These are phyloP conservation scores for Hiodon tergisus DNA, from an alignment of 2,113 vertebrate genomes.

Conservation along the genomic window DNA sequence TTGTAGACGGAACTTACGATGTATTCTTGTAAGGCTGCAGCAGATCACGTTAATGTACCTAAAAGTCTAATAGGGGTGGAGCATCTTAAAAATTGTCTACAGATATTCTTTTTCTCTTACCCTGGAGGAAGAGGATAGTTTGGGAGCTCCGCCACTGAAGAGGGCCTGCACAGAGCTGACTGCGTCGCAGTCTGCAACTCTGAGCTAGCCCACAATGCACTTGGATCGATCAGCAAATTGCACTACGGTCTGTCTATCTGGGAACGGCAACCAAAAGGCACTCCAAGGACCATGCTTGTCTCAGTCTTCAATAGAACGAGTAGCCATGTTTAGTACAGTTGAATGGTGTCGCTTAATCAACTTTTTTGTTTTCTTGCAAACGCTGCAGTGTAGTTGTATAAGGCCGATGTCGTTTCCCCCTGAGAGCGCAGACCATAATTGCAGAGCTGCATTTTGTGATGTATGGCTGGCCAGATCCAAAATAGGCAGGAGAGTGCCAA, in stretches of 20 bases:
- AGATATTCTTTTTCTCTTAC: slow-evolving; percentile 7
- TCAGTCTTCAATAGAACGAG: slow-evolving; percentile 8
- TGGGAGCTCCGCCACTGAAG: slow-evolving; percentile 72
- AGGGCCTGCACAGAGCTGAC: slow-evolving; percentile 75
- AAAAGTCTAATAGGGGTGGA: no score
- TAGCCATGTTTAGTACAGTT: slow-evolving; percentile 3
- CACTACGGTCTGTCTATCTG: slow-evolving; percentile 19
- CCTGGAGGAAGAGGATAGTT: slow-evolving; percentile 66
- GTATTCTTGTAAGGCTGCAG: no score
- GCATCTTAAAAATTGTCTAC: not conserved
- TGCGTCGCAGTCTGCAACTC: slow-evolving; percentile 58
- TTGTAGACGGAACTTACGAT: no score
- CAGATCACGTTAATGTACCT: no score
- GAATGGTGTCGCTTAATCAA: no score
- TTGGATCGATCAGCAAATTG: slow-evolving; percentile 2
- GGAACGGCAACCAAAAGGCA: slow-evolving; percentile 27
- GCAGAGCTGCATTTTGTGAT: no score
- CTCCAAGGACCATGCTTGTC: slow-evolving; percentile 23
- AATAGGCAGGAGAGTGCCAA: no score
- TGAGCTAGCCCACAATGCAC: slow-evolving; percentile 65
- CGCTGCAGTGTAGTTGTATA: no score
- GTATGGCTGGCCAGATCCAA: no score
- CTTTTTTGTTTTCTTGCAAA: no score
- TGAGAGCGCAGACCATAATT: no score
- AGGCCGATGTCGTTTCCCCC: no score